Base-by-base conservation (phyloP, 2,888 invertebrate genomes). In the Drosophila phalerata region DNA sequence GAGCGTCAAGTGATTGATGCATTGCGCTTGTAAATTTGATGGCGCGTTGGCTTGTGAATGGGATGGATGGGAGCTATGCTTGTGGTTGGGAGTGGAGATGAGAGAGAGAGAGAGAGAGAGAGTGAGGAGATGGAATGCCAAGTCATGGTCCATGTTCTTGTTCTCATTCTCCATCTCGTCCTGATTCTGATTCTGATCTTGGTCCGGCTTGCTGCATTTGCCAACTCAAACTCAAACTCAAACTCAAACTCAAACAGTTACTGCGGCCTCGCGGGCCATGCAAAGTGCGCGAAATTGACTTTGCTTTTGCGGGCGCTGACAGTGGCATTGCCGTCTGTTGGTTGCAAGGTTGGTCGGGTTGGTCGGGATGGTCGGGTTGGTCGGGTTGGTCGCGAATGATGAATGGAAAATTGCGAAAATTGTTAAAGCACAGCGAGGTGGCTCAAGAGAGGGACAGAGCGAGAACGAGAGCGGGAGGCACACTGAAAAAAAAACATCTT, bases 261-360 rank as follows among this genome's bases (percentile, higher is more conserved):
- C 64, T 64, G 70, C 62, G 53, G 67, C 58, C 32, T 48, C 47
- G 68, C 61, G 80, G 62, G 69, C 77, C 77, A 85, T 88, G 89
- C 88, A 85, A 85, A 85, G 81, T 88, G 85, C 87, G 87, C 89
- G 88, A 85, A 85, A 85, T 85, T 85, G 89, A 89, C 85, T 85
- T 85, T 87, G 87, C 89, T 87, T 89, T 81, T 89, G 85, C 77
- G 88, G 79, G 87, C 89, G 85, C 84, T 81, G 87, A 89, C 85
- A 88, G 85, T 85, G 85, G 76, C 87, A 88, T 69, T 80, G 86
- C 77, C 69, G 42, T 69, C 52, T 64, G 57, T 53, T 72, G 66
- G 64, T 48, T 45, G 52, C 51, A 11, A 11, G 13, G 40, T 58
- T 63, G 62, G 32, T 22, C 9, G 48, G 58, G 30, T 48, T 58